Percentiles rank a stretch among this genome's conserved stretches.
phyloP scores from a whole-genome alignment of 1,140 invertebrate species.

The Diabrotica undecimpunctata region DNA sequence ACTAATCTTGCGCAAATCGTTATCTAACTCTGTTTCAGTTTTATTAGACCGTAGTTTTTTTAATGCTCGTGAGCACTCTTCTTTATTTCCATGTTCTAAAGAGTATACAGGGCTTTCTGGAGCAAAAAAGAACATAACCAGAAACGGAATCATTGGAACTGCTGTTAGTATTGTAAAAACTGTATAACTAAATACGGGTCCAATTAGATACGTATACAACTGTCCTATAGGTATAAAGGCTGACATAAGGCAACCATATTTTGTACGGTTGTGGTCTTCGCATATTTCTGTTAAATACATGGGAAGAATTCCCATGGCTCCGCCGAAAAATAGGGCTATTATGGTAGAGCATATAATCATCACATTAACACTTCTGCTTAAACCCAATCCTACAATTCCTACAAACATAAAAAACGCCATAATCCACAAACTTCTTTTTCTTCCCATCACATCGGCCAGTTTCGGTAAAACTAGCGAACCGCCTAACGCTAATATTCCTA shows the following conservation, averaged over 20 bases:
- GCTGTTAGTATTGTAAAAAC: conserved; percentile 62
- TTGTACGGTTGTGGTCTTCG: conserved; percentile 14
- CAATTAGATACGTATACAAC: conserved; percentile 53
- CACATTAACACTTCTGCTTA: conserved; percentile 39
- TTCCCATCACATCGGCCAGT: conserved; percentile 31
- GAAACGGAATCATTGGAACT: conserved; percentile 59
- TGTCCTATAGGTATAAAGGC: conserved; percentile 47
- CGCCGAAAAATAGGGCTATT: conserved; percentile 48
- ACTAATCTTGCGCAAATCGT: conserved; percentile 56
- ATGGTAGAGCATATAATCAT: conserved; percentile 47
- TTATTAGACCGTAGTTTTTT: conserved; percentile 61
- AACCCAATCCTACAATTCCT: conserved; percentile 46
- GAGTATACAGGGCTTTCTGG: conserved; percentile 79
- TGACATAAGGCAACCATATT: conserved; percentile 57
- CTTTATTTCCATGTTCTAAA: conserved; percentile 54
- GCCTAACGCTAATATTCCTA: conserved; percentile 70
- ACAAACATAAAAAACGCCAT: conserved; percentile 45
- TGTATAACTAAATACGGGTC: conserved; percentile 57
- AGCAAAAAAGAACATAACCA: conserved; percentile 67
- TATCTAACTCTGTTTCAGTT: conserved; percentile 52
- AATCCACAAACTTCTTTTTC: conserved; percentile 47
- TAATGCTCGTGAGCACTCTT: conserved; percentile 61
- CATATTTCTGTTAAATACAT: conserved; percentile 53
- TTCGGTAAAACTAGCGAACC: conserved; percentile 37
- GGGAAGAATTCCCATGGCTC: conserved; percentile 49